Percentiles rank a stretch among this genome's conserved stretches.
These are phyloP conservation scores for Diabrotica balteata DNA, from an alignment of 2,888 invertebrate species.

Conservation along the genomic window DNA sequence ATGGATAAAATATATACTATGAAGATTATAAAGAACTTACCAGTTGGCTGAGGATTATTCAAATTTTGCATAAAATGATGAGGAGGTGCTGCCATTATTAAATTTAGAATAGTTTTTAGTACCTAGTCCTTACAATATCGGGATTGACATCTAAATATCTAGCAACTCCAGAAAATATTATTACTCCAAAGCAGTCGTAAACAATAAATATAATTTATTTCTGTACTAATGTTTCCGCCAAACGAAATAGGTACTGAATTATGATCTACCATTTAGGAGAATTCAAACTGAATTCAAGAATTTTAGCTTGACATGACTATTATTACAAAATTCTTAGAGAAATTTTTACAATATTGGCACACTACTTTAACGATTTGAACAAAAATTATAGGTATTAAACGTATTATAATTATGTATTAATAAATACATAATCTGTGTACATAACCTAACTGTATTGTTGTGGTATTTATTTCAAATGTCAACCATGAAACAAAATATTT, in stretches of 20 bases:
- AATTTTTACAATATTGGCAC: no score
- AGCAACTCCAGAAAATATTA: constrained; percentile 37
- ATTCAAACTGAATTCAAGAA: neutral
- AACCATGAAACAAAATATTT: no score
- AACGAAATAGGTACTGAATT: constrained; percentile 31
- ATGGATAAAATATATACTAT: no score
- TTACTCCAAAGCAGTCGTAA: constrained; percentile 39
- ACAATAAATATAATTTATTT: constrained; percentile 37
- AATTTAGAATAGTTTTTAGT: constrained; percentile 36
- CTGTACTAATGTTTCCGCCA: constrained; percentile 37
- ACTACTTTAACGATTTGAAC: no score
- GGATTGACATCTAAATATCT: constrained; percentile 39
- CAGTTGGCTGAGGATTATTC: constrained; percentile 65
- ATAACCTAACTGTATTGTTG: no score
- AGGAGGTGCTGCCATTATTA: constrained; percentile 73
- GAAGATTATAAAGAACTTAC: constrained; percentile 19
- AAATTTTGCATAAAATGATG: constrained; percentile 76
- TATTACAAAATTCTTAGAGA: no score
- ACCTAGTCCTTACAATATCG: constrained; percentile 29
- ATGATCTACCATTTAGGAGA: constrained; percentile 38
- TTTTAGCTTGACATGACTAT: no score
- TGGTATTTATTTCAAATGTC: no score
- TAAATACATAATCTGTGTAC: no score
- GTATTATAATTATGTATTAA: no score
- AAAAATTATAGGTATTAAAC: no score